These are phyloP conservation scores for Myxocyprinus asiaticus DNA, from an alignment of 2,113 vertebrate species.

Conservation along the genomic window DNA sequence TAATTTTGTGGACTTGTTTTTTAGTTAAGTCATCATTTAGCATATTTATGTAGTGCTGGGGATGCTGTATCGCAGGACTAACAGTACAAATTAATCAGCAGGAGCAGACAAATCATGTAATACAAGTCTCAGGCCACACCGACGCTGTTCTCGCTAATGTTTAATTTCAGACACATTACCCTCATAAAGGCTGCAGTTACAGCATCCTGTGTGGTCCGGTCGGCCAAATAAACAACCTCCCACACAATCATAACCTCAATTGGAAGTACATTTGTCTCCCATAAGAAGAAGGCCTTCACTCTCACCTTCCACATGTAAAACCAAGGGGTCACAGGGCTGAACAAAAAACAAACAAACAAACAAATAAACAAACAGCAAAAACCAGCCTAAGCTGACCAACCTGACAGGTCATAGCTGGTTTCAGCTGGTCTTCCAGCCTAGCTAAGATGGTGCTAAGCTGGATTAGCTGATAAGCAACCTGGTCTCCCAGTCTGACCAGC, in stretches of 20 bases:
- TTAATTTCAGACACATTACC: not conserved
- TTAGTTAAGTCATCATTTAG: conserved; percentile 27
- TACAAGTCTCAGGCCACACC: not conserved
- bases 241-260: conserved; percentile 13
- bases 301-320: not conserved
- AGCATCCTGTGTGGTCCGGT: not conserved
- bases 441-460: no score
- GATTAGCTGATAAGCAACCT: no score
- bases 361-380: no score
- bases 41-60: conserved; percentile 7
- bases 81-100: conserved; percentile 4
- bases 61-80: conserved; percentile 3
- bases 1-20: conserved; percentile 19
- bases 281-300: not conserved
- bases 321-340: no score
- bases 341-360: no score
- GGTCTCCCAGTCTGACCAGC: no score
- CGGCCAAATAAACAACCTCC: conserved; percentile 7
- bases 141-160: conserved; percentile 8
- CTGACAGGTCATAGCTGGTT: no score
- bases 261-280: not conserved
- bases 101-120: not conserved
- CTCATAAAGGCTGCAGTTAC: not conserved
- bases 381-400: no score
- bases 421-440: no score